These are phyloP conservation scores for Morelia viridis DNA, from an alignment of 2,797 vertebrate genomes.

Conservation along the genomic window DNA sequence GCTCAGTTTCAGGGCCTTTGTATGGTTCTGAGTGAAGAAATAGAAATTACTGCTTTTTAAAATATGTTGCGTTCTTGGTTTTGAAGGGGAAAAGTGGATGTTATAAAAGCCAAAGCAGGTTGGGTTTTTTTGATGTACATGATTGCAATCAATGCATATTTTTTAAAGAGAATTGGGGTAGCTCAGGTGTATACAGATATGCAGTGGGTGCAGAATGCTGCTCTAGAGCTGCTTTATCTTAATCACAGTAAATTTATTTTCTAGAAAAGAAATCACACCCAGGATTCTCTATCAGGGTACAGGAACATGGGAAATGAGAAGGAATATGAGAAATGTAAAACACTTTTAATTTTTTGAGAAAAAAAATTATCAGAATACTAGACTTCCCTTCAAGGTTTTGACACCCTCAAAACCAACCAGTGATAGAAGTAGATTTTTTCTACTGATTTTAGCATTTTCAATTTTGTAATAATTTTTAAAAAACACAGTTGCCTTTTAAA, in stretches of 20 bases:
- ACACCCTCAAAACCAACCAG: not conserved
- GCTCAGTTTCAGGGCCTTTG: not conserved
- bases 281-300: not conserved
- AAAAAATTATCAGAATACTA: not conserved
- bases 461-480: not conserved
- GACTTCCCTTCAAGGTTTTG: not conserved
- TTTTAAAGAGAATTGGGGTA: not conserved
- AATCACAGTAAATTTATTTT: not conserved
- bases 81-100: not conserved
- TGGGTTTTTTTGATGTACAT: not conserved
- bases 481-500: not conserved
- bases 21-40: not conserved
- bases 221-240: not conserved
- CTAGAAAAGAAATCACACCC: not conserved
- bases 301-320: not conserved
- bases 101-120: not conserved
- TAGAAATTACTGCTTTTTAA: not conserved
- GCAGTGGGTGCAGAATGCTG: not conserved
- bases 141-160: not conserved
- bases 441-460: not conserved
- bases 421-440: not conserved
- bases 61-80: not conserved
- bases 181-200: not conserved
- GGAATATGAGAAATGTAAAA: not conserved
- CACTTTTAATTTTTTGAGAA: not conserved